These are phyloP conservation scores for Astyanax mexicanus DNA, from an alignment of 2,797 vertebrate genomes.

Conservation along the genomic window DNA sequence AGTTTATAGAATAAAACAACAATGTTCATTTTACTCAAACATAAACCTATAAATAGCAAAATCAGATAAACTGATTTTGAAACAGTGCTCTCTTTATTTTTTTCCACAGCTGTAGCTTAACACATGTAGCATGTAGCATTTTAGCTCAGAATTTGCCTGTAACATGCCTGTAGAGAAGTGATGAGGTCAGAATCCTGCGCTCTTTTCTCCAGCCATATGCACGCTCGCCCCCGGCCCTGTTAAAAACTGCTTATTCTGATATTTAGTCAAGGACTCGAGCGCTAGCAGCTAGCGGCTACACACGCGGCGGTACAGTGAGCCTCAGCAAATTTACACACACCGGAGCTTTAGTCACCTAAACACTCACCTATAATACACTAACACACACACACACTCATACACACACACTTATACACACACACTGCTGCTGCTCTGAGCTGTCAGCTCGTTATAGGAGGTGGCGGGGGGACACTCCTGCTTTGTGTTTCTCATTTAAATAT, in stretches of 20 bases:
- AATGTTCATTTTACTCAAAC: too few relatives aligned
- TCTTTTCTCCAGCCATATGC: conserved; percentile 23
- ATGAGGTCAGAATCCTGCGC: conserved; percentile 43
- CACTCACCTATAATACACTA: too few relatives aligned
- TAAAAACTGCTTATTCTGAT: conserved; percentile 53
- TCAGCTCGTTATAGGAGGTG: conserved; percentile 19
- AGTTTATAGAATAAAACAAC: too few relatives aligned
- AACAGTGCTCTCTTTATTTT: conserved; percentile 17
- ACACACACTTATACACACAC: too few relatives aligned
- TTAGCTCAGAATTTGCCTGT: too few relatives aligned
- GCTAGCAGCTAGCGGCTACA: conserved; percentile 20
- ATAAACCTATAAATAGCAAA: too few relatives aligned
- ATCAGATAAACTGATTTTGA: too few relatives aligned
- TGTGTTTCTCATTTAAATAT: conserved; percentile 44
- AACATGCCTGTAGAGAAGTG: conserved; percentile 29
- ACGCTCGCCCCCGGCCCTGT: conserved; percentile 32
- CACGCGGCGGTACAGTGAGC: conserved; percentile 23
- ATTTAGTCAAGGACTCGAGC: conserved; percentile 54
- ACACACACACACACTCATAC: too few relatives aligned
- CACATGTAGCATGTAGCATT: too few relatives aligned
- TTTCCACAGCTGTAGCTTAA: conserved; percentile 30
- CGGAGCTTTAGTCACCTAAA: conserved; percentile 17
- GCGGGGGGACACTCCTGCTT: conserved; percentile 7
- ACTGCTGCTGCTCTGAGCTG: background rate
- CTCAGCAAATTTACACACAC: conserved; percentile 50